These are phyloP conservation scores for Picathartes gymnocephalus DNA, from an alignment of 2,113 vertebrate species.

Conservation along the genomic window DNA sequence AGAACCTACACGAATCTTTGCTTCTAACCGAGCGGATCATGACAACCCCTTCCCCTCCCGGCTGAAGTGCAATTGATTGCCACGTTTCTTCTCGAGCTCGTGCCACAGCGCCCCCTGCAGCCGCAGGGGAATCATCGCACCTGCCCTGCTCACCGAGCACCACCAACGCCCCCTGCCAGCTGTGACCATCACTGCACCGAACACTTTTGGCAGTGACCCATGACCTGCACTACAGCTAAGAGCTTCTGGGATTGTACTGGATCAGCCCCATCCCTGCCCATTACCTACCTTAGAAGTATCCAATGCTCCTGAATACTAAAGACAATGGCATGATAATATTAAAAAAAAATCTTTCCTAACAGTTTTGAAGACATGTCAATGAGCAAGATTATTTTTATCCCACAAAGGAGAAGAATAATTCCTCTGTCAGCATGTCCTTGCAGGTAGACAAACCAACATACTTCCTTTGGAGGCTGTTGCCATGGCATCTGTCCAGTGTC, in stretches of 20 bases:
- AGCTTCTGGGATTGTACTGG: background rate
- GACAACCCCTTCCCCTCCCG: too few species aligned
- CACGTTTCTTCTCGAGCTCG: too few species aligned
- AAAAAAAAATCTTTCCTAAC: background rate
- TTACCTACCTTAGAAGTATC: background rate
- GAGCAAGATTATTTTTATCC: background rate
- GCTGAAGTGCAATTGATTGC: too few species aligned
- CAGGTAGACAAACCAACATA: background rate
- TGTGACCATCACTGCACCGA: too few species aligned
- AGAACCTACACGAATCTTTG: too few species aligned
- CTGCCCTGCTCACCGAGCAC: too few species aligned
- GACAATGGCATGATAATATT: background rate
- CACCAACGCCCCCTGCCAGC: too few species aligned
- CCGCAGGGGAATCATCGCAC: too few species aligned
- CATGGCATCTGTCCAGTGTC: background rate
- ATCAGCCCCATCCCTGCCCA: background rate
- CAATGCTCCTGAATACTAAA: background rate
- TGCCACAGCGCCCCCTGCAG: too few species aligned
- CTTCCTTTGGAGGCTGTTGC: background rate
- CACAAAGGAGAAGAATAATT: background rate
- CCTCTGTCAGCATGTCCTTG: background rate
- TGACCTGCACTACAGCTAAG: rapidly evolving
- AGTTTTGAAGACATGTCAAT: background rate
- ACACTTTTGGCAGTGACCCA: background rate
- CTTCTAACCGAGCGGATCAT: too few species aligned